Evolutionary conservation across 1,140 invertebrate genomes (phyloP), one percentile per base, ranked within the genome.

Genomic region (Cyclargus thomasi): DNA sequence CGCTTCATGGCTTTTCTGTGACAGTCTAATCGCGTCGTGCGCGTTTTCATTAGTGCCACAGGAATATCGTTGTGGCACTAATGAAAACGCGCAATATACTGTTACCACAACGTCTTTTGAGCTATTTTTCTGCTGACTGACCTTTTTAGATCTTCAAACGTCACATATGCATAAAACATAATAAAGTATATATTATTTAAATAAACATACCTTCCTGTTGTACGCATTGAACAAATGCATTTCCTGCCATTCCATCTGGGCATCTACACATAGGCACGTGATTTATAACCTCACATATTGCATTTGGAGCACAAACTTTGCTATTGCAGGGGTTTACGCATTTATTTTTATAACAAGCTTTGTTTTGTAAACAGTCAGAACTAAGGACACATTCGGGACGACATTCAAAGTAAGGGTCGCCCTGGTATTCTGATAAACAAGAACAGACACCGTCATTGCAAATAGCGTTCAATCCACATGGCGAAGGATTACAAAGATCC

Each of bases 191-290:
- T 29, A 29, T 29, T 29, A 7, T 29, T 29, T 29, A 29, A 29
- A 3, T 2, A 29, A 29, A 29, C 2, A 67, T 92, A 94, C 93
- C 88, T 90, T 91, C 87, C 77, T 92, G 76, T 21, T 79, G 74
- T 63, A 83, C 85, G 81, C 95, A 96, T 70, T 92, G 88, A 29
- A 93, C 81, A 73, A 96, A 95, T 53, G 96, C 95, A 92, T 97
- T 94, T 47, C 96, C 95, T 68, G 92, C 92, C 81, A 92, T 94
- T 67, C 93, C 92, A 65, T 91, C 75, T 20, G 92, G 91, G 79
- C 95, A 96, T 77, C 92, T 92, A 80, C 95, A 91, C 77, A 93
- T 93, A 36, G 94, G 92, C 72, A 93, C 89, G 78, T 95, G 94
- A 84, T 93, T 93, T 11, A 92, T 90, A 36, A 94, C 93, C 78